Evolutionary conservation across 2,888 invertebrate species (phyloP).

Genomic region (Platerodrilus igneus): DNA sequence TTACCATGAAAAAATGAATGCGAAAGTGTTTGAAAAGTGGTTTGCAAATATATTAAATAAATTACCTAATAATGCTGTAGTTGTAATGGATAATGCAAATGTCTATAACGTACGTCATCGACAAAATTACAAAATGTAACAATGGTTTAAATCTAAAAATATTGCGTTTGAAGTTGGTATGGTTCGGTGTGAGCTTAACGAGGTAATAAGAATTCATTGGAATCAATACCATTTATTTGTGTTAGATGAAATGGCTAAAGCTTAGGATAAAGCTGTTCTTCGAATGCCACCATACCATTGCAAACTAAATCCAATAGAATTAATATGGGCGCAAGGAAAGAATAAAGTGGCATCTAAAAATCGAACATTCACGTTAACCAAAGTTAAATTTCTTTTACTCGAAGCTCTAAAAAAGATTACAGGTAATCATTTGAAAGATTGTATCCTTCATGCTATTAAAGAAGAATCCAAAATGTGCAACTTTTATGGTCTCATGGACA

Average conservation of each 20-base stretch:
- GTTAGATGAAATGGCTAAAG: conserved; percentile 34
- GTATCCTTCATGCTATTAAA: conserved; percentile 5
- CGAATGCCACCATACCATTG: conserved; percentile 38
- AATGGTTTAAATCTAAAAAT: conserved; percentile 23
- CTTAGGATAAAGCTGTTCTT: conserved; percentile 33
- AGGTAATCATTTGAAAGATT: conserved; percentile 2
- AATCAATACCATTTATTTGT: conserved; percentile 20
- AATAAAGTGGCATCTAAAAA: conserved; percentile 22
- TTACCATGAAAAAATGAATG: conserved; percentile 25
- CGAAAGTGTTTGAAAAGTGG: conserved; percentile 18
- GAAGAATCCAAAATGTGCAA: conserved; percentile 17
- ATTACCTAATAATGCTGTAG: conserved; percentile 11
- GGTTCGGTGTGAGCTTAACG: conserved; percentile 25
- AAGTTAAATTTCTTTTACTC: conserved; percentile 24
- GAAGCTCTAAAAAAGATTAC: background rate
- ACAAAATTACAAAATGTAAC: no score
- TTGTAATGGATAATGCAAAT: conserved; percentile 23
- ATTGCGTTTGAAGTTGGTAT: conserved; percentile 22
- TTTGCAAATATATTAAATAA: conserved; percentile 12
- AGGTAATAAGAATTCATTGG: conserved; percentile 12
- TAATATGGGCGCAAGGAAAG: conserved; percentile 31
- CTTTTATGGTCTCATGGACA: conserved; percentile 16
- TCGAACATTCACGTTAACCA: conserved; percentile 23
- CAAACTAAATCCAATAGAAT: conserved; percentile 37
- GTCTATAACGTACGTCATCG: no score